Percentiles rank a stretch among this genome's conserved stretches.
These are phyloP conservation scores for Catharus ustulatus DNA, from an alignment of 2,797 vertebrate species.

Conservation along the genomic window DNA sequence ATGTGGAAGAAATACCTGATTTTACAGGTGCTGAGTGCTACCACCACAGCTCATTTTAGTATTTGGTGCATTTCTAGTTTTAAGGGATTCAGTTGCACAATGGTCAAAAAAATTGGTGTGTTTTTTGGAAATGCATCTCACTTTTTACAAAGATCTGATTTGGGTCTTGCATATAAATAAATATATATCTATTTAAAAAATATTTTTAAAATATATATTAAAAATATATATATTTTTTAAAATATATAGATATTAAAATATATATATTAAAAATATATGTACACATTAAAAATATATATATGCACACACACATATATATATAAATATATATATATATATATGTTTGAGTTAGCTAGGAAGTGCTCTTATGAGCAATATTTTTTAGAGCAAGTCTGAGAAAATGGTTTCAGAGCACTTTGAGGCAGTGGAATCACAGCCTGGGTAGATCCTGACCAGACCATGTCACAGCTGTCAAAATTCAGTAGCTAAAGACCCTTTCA, in stretches of 20 bases:
- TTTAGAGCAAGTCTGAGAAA: background rate
- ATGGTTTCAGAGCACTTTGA: background rate
- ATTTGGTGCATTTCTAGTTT: background rate
- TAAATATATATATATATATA: rapidly evolving
- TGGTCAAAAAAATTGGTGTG: background rate
- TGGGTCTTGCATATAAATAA: background rate
- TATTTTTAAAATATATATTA: no score
- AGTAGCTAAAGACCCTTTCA: constrained; percentile 39
- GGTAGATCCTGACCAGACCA: constrained; percentile 27
- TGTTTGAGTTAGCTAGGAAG: background rate
- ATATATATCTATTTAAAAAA: rapidly evolving
- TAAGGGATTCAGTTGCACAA: background rate
- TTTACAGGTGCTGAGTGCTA: background rate
- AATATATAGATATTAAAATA: rapidly evolving
- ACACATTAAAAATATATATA: rapidly evolving
- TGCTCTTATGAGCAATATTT: background rate
- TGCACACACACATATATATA: no score
- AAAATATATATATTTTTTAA: rapidly evolving
- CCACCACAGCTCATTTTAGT: background rate
- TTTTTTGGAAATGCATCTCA: background rate
- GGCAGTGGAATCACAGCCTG: background rate
- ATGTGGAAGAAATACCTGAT: background rate
- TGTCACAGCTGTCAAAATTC: constrained; percentile 51
- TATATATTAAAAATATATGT: no score
- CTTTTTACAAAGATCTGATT: background rate